These are phyloP conservation scores for Thamnophis elegans DNA, from an alignment of 2,797 vertebrate species.

Conservation along the genomic window DNA sequence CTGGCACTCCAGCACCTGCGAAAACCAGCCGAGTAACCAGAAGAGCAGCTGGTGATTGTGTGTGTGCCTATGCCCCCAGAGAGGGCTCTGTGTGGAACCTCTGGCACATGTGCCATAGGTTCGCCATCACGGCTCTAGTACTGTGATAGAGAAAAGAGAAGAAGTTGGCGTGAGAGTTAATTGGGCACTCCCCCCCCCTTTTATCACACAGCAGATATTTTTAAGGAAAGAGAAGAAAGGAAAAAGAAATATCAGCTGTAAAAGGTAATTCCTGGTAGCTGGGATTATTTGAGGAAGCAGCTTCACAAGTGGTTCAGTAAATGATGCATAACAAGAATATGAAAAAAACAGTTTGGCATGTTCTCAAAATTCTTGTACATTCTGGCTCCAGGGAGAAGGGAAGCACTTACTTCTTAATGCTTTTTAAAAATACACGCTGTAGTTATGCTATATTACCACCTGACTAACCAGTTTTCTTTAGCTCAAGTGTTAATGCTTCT, in stretches of 20 bases:
- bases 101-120: no score
- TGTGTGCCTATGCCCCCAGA: no score
- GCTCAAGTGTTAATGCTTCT: conserved; percentile 34
- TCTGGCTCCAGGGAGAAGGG: not conserved
- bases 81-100: no score
- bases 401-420: not conserved
- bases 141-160: not conserved
- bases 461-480: not conserved
- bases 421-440: not conserved
- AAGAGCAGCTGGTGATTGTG: no score
- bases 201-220: not conserved
- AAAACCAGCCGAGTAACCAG: no score
- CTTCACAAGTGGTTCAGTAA: not conserved
- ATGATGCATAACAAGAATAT: not conserved
- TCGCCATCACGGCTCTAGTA: not conserved
- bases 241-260: not conserved
- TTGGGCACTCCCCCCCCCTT: not conserved
- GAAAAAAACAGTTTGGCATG: not conserved
- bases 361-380: not conserved
- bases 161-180: not conserved
- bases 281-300: not conserved
- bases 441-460: not conserved
- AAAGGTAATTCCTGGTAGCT: not conserved
- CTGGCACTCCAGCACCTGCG: no score
- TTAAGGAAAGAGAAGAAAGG: not conserved